phyloP scores from a whole-genome alignment of 2,113 vertebrate species.

The Protobothrops mucrosquamatus region DNA sequence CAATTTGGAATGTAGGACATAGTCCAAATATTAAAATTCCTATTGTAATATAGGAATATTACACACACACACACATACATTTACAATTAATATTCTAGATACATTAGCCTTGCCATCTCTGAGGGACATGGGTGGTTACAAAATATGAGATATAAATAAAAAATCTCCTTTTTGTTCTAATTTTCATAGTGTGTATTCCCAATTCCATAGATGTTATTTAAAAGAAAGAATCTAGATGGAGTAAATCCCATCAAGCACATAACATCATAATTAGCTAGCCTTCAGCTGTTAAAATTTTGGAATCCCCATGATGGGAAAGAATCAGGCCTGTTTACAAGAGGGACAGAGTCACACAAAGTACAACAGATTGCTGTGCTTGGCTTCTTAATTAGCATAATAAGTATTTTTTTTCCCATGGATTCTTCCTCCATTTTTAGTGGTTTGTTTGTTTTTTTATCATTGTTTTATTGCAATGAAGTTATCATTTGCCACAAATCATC shows the following conservation, averaged over 20 bases:
- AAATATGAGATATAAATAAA: not conserved
- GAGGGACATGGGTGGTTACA: no score
- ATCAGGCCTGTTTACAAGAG: not conserved
- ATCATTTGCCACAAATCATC: constrained; percentile 18
- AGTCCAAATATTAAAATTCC: not conserved
- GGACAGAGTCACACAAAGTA: not conserved
- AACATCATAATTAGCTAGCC: not conserved
- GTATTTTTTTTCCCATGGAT: not conserved
- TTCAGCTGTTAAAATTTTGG: not conserved
- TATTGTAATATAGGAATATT: no score
- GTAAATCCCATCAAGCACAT: not conserved
- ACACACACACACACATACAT: not conserved
- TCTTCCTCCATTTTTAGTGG: constrained; percentile 1
- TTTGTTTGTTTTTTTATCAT: not conserved
- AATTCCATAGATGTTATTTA: not conserved
- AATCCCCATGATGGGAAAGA: not conserved
- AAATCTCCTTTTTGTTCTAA: not conserved
- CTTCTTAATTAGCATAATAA: not conserved
- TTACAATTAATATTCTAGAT: not conserved
- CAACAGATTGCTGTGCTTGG: not conserved
- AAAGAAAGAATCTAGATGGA: not conserved
- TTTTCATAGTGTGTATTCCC: not conserved
- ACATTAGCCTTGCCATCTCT: not conserved
- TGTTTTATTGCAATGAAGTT: constrained; percentile 2
- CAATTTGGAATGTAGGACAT: not conserved